Evolutionary conservation across 2,888 invertebrate species (phyloP).

Genomic region (Drosophila picticornis): DNA sequence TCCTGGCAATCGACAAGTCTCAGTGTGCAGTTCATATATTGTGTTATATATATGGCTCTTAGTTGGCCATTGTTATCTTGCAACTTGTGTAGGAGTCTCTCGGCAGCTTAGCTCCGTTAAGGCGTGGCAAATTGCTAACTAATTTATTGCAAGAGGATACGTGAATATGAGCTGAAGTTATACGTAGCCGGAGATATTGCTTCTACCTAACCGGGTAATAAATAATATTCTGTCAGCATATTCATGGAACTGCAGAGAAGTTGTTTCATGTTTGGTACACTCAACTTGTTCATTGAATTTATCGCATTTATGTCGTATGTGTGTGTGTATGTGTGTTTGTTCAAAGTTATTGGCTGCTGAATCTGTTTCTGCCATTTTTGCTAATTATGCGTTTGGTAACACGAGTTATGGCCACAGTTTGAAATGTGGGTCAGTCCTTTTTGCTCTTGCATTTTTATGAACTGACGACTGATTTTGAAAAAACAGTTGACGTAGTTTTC

Average conservation of each 20-base stretch:
- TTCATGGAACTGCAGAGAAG: constrained; percentile 35
- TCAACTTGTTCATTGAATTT: constrained; percentile 31
- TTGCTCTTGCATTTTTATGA: constrained; percentile 35
- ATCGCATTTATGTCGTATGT: constrained; percentile 5
- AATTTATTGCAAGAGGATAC: constrained; percentile 61
- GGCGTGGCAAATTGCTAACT: constrained; percentile 55
- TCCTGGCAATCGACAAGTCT: background rate
- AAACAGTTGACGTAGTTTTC: constrained; percentile 11
- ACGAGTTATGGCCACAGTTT: constrained; percentile 22
- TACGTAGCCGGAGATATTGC: constrained; percentile 25
- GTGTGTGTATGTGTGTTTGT: background rate
- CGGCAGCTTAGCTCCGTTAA: constrained; percentile 21
- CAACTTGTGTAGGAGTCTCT: constrained; percentile 6
- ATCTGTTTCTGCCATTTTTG: constrained; percentile 31
- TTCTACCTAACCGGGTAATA: constrained; percentile 24
- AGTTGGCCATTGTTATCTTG: constrained; percentile 6
- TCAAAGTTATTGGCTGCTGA: constrained; percentile 2
- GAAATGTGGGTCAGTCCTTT: constrained; percentile 54
- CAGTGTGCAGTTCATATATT: constrained; percentile 1
- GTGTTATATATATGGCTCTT: background rate
- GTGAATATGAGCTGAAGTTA: constrained; percentile 28
- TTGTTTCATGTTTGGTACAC: constrained; percentile 14
- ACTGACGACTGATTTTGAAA: constrained; percentile 32
- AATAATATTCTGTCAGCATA: constrained; percentile 60
- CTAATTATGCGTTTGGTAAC: constrained; percentile 47